Base-by-base conservation (phyloP, 2,113 vertebrate genomes). In the Muntiacus muntjak region DNA sequence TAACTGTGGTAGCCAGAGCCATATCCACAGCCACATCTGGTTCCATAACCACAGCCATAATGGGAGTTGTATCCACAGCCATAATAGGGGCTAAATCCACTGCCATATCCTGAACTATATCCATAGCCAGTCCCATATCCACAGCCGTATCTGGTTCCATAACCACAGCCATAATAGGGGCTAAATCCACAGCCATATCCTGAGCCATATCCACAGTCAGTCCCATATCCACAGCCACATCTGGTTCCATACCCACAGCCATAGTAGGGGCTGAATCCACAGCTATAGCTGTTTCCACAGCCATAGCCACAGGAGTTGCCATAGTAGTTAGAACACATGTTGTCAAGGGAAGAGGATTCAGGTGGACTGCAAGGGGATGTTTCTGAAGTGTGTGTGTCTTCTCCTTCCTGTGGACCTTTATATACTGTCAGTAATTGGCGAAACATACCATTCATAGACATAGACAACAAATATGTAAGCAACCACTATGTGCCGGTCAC, bases 381-480 rank as follows among this genome's bases (percentile, higher is more conserved):
- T 40, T 74, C 36, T 74, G n/a, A 74, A 74, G 1, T 23, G 67
- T 40, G 64, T 36, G 11, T 40, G 36, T 25, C 67, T 23, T 74
- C 67, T 74, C 5, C 36, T 74, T 74, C 67, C 36, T 36, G 0
- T 40, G 10, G 67, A 40, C 67, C 19, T 40, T 74, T 25, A 40
- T 74, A 40, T 74, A 6, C 36, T 74, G 10, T 40, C 67, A 74
- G 36, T 40, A 74, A 40, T 6, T 74, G 36, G 67, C 36, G 40
- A 36, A 74, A 0, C 36, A 40, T 23, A 40, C 36, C 36, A 40
- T 40, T 60, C 26, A 58, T 52, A 91, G 92, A 97, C 57, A 50
- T 36, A 60, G n/a, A 19, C 43, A 85, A 45, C 50, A 97, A 94
- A 26, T n/a, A 92, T 90, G 47, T 30, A 60, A 71, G 17, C n/a